Conservation (phyloP, 2,888 invertebrate genomes). For the Eulithis testata region DNA sequence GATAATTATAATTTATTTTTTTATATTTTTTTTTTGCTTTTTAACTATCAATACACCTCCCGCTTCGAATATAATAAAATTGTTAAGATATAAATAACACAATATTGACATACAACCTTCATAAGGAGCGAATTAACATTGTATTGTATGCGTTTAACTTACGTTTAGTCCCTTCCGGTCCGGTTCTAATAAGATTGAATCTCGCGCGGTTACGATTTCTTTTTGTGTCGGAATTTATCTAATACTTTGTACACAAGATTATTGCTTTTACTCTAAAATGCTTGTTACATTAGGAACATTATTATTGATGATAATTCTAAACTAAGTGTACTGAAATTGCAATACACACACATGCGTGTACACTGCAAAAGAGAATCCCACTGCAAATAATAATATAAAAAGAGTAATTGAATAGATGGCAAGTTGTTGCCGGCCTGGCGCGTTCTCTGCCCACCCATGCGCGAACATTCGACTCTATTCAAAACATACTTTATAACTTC, state of each 20-base stretch:
- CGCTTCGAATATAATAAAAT: constrained; percentile 73
- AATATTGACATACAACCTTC: constrained; percentile 82
- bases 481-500: constrained; percentile 54
- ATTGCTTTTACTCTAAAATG: constrained; percentile 35
- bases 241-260: constrained; percentile 38
- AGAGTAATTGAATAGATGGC: constrained; percentile 25
- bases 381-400: constrained; percentile 17
- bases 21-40: constrained; percentile 64
- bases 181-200: constrained; percentile 46
- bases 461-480: constrained; percentile 63
- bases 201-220: constrained; percentile 45
- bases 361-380: constrained; percentile 41
- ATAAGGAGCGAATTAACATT: constrained; percentile 70
- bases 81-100: constrained; percentile 77
- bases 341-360: constrained; percentile 33
- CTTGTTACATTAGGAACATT: constrained; percentile 42
- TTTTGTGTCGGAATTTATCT: constrained; percentile 37
- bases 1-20: constrained; percentile 57
- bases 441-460: constrained; percentile 68
- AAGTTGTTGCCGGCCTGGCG: constrained; percentile 48
- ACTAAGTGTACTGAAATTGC: constrained; percentile 24
- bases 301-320: constrained; percentile 31
- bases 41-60: constrained; percentile 64
- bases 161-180: constrained; percentile 57
- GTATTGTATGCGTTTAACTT: constrained; percentile 54